Evolutionary conservation across 2,797 vertebrate genomes (phyloP), one percentile per base, ranked within the genome.

Genomic region (Borostomias antarcticus): DNA sequence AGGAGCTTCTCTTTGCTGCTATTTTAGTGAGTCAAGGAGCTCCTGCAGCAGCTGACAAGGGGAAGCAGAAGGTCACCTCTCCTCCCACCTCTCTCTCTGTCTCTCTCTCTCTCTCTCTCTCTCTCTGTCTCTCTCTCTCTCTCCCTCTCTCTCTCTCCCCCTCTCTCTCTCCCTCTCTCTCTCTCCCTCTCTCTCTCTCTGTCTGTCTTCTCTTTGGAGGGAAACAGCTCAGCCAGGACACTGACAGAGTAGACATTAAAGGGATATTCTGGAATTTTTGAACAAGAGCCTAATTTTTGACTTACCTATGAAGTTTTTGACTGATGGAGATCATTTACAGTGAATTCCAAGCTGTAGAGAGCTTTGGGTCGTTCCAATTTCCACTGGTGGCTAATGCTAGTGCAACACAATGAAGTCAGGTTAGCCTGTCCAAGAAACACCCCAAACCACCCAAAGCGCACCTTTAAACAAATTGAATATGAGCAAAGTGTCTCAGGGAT

Each of bases 11-110:
- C 73, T 79, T 68, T 70, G 69, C 33, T 74, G 74, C 74, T 77
- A 75, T 82, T 87, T 82, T 81, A 74, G 66, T 64, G 45, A 70
- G 77, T 75, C 59, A 48, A 63, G 26, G 33, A 69, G 62, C 66
- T 78, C 33, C 67, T 81, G 62, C 67, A 85, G 82, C 81, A 88
- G 85, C 83, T 89, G 88, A 86, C 61, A 73, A 58, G 29, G 23
- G 33, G 35, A 71, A 45, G 28, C 48, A 58, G 37, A 68, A 65
- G 64, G 77, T 77, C 74, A 73, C 26, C 29, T 10, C 30, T 28
- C 25, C 51, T 37, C 21, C 59, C 23, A 52, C 50, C 10, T 15
- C 35, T 33, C 17, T 35, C 45, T 23, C 50, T 25, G 5, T 26
- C 51, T 53, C n/a, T 23, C 19, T 50, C 0, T 51, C 9, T 51